Base-by-base conservation (phyloP, 2,888 invertebrate genomes). In the Phaonia tiefii region DNA sequence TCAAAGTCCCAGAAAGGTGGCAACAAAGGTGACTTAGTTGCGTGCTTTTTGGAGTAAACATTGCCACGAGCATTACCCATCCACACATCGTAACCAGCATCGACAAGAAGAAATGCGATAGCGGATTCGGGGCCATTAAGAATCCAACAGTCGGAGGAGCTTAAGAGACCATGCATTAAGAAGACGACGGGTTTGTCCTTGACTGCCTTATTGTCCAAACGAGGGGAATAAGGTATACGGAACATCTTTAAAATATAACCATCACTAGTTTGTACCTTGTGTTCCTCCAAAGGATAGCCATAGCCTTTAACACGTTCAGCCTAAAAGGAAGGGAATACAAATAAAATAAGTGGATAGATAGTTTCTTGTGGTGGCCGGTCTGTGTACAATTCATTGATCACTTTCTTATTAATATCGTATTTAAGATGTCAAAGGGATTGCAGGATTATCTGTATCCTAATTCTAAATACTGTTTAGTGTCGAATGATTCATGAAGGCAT, bases 141-240 rank as follows among this genome's bases (percentile, higher is more conserved):
- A 4, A 86, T 39, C 77, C 84, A 86, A 8, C 69, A 79, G 44
- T 85, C 85, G 0, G 85, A 85, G 1, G 83, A 86, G 49, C 85
- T 84, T 1, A 83, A 42, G 5, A 86, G 2, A 0, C 86, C 86
- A 60, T 86, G 86, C 79, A 96, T 96, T 31, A 86, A 44, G 95
- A 84, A 75, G 1, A 82, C 73, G 1, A 74, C 76, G 5, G 82
- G 82, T 11, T 75, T 79, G 10, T 37, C 63, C 22, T 85, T 80
- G 91, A 88, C 73, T n/a, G 54, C 54, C 7, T 42, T 26, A 42
- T 77, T 70, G 0, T 78, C 25, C 15, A 72, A 37, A 11, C 39
- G 74, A 1, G 66, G 79, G 0, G 86, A 85, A 37, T 71, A 82
- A 0, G 86, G 85, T 20, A 86, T 86, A 1, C 86, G 84, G 13